Conservation (phyloP, 2,797 vertebrate species). For the Stomatorhinus walkeri region DNA sequence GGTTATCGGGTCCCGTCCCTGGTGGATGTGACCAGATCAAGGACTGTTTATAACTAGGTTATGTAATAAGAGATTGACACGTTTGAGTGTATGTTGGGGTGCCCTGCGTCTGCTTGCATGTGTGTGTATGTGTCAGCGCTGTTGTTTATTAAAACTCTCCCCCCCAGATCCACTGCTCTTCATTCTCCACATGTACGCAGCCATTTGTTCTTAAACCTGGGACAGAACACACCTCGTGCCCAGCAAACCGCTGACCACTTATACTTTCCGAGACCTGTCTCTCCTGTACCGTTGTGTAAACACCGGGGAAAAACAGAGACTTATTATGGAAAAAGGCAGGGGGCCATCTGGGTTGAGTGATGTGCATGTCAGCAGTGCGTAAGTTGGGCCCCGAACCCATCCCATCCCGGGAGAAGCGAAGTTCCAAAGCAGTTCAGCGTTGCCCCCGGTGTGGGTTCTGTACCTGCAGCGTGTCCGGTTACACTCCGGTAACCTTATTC, state of each 20-base stretch:
- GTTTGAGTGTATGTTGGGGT: background rate
- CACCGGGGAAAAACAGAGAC: background rate
- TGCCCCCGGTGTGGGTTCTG: background rate
- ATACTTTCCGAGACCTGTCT: background rate
- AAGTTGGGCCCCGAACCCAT: background rate
- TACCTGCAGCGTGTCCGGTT: background rate
- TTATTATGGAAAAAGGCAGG: background rate
- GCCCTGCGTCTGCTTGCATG: background rate
- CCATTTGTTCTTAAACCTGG: background rate
- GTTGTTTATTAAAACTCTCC: background rate
- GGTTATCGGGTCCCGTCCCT: background rate
- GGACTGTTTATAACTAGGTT: background rate
- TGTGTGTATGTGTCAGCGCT: background rate
- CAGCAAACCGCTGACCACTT: background rate
- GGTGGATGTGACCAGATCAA: background rate
- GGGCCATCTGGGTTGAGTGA: background rate
- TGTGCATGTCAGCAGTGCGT: no score
- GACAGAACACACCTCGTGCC: background rate
- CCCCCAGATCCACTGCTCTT: background rate
- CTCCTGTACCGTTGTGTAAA: constrained; percentile 1
- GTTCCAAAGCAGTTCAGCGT: background rate
- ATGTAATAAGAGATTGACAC: background rate
- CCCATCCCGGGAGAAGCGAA: background rate
- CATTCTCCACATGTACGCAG: background rate
- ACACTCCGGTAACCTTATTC: constrained; percentile 11